Conservation (phyloP, 1,140 invertebrate genomes). For the Octopus sinensis region DNA sequence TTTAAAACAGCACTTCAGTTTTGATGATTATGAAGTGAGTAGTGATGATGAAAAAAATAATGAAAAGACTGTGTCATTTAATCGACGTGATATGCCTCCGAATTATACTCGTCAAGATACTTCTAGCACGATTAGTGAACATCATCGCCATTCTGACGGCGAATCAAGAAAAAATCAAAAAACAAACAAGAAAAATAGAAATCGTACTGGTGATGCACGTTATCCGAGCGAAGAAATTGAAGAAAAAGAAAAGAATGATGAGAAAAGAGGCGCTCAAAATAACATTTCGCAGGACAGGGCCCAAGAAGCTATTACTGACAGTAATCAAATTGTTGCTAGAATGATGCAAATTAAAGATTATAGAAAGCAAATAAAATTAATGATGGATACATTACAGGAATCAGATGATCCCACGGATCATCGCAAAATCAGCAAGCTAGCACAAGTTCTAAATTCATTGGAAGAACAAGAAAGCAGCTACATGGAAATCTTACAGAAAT, state of each 20-base stretch:
- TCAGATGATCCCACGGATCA: constrained; percentile 41
- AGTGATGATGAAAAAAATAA: constrained; percentile 52
- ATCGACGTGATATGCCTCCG: constrained; percentile 28
- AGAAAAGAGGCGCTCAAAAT: background rate
- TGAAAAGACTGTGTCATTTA: constrained; percentile 37
- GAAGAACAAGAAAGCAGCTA: constrained; percentile 31
- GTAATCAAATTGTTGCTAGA: constrained; percentile 53
- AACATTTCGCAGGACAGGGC: background rate
- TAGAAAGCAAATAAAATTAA: constrained; percentile 54
- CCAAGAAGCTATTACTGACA: constrained; percentile 33
- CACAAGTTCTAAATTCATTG: constrained; percentile 29
- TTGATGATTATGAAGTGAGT: constrained; percentile 51
- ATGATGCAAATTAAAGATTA: constrained; percentile 58
- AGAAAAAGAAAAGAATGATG: background rate
- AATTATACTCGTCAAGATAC: constrained; percentile 37
- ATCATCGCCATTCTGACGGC: background rate
- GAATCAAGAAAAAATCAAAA: constrained; percentile 19
- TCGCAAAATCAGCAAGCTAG: constrained; percentile 30
- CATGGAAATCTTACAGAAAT: constrained; percentile 29
- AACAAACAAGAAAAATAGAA: constrained; percentile 41
- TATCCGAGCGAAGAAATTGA: constrained; percentile 15
- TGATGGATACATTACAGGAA: constrained; percentile 54
- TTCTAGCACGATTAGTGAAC: constrained; percentile 19
- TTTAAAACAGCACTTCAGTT: constrained; percentile 47
- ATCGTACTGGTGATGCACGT: constrained; percentile 16